phyloP scores from a whole-genome alignment of 2,888 invertebrate species.

The Archips crataeganus region DNA sequence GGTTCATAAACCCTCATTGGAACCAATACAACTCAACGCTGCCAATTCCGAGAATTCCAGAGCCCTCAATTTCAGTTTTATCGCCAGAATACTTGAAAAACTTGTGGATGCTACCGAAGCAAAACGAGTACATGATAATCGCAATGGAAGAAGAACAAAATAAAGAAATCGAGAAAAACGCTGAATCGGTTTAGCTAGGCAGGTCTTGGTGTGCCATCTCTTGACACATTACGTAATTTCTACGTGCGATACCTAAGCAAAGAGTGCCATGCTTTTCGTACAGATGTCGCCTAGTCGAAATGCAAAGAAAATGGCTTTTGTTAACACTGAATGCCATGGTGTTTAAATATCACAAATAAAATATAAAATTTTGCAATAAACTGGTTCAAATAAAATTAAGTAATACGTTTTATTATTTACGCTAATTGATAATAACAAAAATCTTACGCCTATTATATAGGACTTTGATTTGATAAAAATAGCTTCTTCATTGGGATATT shows the following conservation, averaged over 20 bases:
- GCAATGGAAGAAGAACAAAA: conserved; percentile 48
- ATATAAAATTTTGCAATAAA: not conserved
- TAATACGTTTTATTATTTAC: too few species aligned
- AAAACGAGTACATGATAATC: conserved; percentile 65
- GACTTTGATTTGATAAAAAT: too few species aligned
- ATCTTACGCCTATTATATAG: too few species aligned
- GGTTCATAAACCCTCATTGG: conserved; percentile 84
- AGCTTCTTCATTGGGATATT: too few species aligned
- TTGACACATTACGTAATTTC: not conserved
- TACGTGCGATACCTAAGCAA: not conserved
- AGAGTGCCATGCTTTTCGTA: not conserved
- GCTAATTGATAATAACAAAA: too few species aligned
- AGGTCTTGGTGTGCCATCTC: conserved; percentile 17
- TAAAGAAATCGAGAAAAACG: conserved; percentile 16
- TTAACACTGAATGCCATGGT: not conserved
- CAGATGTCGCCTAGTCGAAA: not conserved
- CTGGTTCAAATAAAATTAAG: not conserved
- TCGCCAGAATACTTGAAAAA: conserved; percentile 67
- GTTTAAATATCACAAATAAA: not conserved
- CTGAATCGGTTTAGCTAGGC: not conserved
- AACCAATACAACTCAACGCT: conserved; percentile 79
- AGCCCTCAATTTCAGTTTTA: conserved; percentile 67
- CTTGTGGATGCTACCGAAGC: conserved; percentile 67
- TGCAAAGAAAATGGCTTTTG: not conserved
- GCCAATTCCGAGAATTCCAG: conserved; percentile 71